Conservation (phyloP, 1,140 invertebrate genomes). For the Belonocnema kinseyi region DNA sequence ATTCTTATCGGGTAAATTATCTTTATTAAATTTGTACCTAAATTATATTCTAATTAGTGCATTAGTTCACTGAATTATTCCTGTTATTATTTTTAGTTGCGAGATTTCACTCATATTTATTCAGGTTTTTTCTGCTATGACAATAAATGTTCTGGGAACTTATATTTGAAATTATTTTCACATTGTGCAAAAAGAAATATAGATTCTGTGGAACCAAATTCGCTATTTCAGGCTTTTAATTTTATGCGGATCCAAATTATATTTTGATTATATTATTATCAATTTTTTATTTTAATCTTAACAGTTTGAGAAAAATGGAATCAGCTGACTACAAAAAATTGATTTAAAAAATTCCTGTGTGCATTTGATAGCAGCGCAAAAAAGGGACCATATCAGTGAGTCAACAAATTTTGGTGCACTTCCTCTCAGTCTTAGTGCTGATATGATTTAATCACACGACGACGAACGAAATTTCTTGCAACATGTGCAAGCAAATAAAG, state of each 20-base stretch:
- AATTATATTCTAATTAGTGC: slow-evolving; percentile 4
- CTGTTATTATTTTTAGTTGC: neutral
- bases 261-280: too few species aligned
- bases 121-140: neutral
- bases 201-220: too few species aligned
- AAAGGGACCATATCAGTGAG: slow-evolving; percentile 13
- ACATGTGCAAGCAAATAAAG: slow-evolving; percentile 5
- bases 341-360: neutral
- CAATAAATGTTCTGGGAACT: neutral
- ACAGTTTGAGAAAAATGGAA: too few species aligned
- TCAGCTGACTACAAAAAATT: neutral
- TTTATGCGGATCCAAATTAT: too few species aligned
- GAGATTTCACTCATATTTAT: slow-evolving; percentile 5
- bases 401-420: slow-evolving; percentile 22
- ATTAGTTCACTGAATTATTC: slow-evolving; percentile 9
- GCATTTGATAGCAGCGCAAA: neutral
- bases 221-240: too few species aligned
- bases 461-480: slow-evolving; percentile 2
- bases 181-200: too few species aligned
- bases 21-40: neutral
- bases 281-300: too few species aligned
- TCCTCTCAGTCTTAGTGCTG: neutral
- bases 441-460: slow-evolving; percentile 25
- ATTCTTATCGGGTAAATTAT: slow-evolving; percentile 18
- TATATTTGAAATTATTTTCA: too few species aligned